Base-by-base conservation (phyloP, 1,140 invertebrate genomes). In the Caerostris extrusa region DNA sequence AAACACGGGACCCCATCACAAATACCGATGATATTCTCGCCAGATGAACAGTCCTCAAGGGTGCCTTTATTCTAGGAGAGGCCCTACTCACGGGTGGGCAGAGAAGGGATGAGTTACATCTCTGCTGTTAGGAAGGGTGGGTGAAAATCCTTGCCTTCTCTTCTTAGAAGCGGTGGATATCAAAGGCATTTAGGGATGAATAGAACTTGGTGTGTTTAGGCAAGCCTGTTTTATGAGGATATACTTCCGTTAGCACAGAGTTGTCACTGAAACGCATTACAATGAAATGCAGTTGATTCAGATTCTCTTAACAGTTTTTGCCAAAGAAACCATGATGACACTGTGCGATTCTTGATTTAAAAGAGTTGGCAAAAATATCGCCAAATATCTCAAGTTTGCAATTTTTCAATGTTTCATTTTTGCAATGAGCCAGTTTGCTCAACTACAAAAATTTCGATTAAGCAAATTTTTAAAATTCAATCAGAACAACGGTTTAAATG, bases 1-100 rank as follows among this genome's bases (percentile, higher is more conserved):
- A 88, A 88, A 88, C 86, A 88, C n/a, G 56, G 17, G 12, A 1
- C 82, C 82, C 82, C 82, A 58, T 85, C 82, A 57, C 82, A n/a
- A 58, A 85, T 57, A 85, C 53, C 53, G 53, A 85, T 58, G 71
- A 77, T 77, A 77, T 77, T 77, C 71, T 53, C 8, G 56, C 55
- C 12, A 17, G 55, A 83, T 56, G 82, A 83, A 83, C 10, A 12
- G 81, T 56, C n/a, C 81, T 83, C 55, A n/a, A 83, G 82, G 82
- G 55, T 17, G 14, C 55, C 82, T 10, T 56, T 83, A 53, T 17
- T 57, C 56, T 57, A 34, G 17, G 57, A 85, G 57, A 17, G 82
- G 82, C 53, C 82, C 82, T 57, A 14, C 57, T 85, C 56, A 57
- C 50, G 53, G 53, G n/a, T 56, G n/a, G 71, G 71, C 71, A 19